Evolutionary conservation across 2,797 vertebrate genomes (phyloP).

Genomic region (Hemibagrus guttatus): DNA sequence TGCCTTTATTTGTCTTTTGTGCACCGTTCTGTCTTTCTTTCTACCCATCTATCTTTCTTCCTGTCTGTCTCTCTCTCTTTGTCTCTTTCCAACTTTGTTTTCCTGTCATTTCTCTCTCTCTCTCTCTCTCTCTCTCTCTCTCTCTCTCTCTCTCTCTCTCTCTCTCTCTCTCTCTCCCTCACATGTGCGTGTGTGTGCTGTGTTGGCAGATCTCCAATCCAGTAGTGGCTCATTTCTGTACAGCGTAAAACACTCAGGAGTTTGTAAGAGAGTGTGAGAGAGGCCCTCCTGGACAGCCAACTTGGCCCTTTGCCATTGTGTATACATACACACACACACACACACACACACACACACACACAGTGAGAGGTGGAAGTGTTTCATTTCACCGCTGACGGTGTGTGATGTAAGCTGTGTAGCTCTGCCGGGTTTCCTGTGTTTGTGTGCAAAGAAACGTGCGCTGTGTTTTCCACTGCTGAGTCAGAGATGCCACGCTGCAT

Average conservation of each 20-base stretch:
- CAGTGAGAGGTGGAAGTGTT: constrained; percentile 29
- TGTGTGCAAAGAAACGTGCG: neutral
- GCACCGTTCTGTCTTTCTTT: too few relatives aligned
- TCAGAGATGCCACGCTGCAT: neutral
- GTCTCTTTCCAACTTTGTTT: constrained; percentile 25
- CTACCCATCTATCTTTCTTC: neutral
- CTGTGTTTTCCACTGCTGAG: constrained; percentile 24
- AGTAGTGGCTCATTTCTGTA: constrained; percentile 30
- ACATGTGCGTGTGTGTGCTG: neutral
- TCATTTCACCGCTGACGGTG: constrained; percentile 32
- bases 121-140: neutral
- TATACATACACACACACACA: neutral
- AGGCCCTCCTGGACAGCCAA: neutral
- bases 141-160: neutral
- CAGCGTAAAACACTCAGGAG: neutral
- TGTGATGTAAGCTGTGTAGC: constrained; percentile 25
- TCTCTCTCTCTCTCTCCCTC: neutral
- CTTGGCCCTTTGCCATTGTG: constrained; percentile 22
- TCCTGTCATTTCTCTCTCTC: constrained; percentile 15
- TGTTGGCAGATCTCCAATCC: constrained; percentile 33
- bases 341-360: neutral
- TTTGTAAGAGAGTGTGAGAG: neutral
- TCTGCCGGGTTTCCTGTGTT: constrained; percentile 5
- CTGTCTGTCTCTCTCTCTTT: neutral
- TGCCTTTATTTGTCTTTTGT: neutral